These are phyloP conservation scores for Chrysopa pallens DNA, from an alignment of 1,140 invertebrate species.

Conservation along the genomic window DNA sequence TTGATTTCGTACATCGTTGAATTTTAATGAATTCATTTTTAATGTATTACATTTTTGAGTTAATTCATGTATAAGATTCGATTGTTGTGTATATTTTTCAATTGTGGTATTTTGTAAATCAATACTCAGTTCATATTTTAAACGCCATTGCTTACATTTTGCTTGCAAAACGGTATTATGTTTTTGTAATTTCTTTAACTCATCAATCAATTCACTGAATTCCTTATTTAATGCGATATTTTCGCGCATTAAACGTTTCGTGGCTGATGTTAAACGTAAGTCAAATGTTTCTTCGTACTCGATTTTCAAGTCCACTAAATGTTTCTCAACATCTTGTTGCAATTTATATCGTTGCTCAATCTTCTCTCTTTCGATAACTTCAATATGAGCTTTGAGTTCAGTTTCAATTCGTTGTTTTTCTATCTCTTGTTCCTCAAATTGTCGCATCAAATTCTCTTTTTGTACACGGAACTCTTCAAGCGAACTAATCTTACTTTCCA, in stretches of 20 bases:
- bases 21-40: too few relatives aligned
- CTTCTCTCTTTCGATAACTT: constrained; percentile 44
- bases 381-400: constrained; percentile 28
- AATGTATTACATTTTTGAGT: too few relatives aligned
- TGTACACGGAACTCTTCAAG: constrained; percentile 75
- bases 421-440: constrained; percentile 63
- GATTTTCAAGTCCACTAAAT: constrained; percentile 55
- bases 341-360: constrained; percentile 65
- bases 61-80: not conserved
- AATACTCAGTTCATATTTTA: constrained; percentile 2
- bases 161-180: too few relatives aligned
- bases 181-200: constrained; percentile 11
- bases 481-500: constrained; percentile 68
- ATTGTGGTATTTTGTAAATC: not conserved
- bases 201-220: constrained; percentile 39
- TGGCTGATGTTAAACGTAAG: constrained; percentile 67
- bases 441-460: constrained; percentile 61
- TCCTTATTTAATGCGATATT: constrained; percentile 66
- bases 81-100: not conserved
- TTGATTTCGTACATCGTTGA: too few relatives aligned
- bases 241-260: constrained; percentile 62
- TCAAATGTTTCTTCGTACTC: constrained; percentile 73
- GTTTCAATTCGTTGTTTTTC: constrained; percentile 52
- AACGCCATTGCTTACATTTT: constrained; percentile 1
- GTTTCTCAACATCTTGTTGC: constrained; percentile 70